Conservation (phyloP, 2,113 vertebrate genomes). For the Daubentonia madagascariensis region DNA sequence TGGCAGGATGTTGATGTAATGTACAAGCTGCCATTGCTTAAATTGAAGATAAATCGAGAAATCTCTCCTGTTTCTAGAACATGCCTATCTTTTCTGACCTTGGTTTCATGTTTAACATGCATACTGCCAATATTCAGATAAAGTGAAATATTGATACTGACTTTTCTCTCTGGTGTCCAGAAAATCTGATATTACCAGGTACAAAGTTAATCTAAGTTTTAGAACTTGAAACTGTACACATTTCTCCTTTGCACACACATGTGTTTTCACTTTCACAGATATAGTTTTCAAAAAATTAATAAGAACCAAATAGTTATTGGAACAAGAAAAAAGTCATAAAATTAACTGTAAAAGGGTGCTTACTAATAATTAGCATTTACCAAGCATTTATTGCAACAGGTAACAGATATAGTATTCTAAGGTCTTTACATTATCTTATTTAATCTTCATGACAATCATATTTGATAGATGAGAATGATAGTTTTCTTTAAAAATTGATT, state of each 20-base stretch:
- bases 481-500: neutral
- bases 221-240: neutral
- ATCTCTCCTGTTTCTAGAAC: neutral
- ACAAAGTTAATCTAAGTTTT: neutral
- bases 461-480: neutral
- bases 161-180: neutral
- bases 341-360: neutral
- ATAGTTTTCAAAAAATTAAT: neutral
- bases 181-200: neutral
- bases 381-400: neutral
- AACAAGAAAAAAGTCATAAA: neutral
- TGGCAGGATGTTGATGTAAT: slow-evolving; percentile 4
- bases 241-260: neutral
- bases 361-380: neutral
- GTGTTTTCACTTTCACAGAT: neutral
- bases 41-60: neutral
- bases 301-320: slow-evolving; percentile 3
- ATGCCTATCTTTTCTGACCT: neutral
- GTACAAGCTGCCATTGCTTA: neutral
- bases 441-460: neutral
- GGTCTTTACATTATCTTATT: neutral
- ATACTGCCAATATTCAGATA: neutral
- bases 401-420: neutral
- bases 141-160: neutral
- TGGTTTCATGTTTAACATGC: neutral